Base-by-base conservation (phyloP, 2,113 vertebrate genomes). In the Lasiurus borealis region DNA sequence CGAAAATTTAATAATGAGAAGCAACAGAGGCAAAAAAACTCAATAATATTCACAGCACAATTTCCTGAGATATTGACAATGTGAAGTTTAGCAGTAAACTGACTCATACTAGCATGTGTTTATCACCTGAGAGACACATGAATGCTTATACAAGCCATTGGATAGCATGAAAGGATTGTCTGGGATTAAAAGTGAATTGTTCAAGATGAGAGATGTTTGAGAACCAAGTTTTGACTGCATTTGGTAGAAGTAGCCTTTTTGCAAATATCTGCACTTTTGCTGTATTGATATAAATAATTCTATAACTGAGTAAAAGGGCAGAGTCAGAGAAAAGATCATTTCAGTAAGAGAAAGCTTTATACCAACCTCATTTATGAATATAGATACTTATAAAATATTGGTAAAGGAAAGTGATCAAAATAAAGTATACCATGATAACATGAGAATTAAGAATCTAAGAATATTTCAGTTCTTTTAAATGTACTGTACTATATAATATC, bases 381-480 rank as follows among this genome's bases (percentile, higher is more conserved):
- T n/a, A 81, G 16, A 5, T 93, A 19, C 23, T 18, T 82, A 81
- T 48, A 75, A 96, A 84, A 92, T 92, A 44, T 21, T 64, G 57
- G 25, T 75, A 80, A 50, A 84, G 23, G 59, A 40, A 85, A 62
- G 29, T 5, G 44, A 85, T 64, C 69, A 48, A 59, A 75, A 71
- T 31, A 75, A 2, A 66, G 21, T 46, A 34, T 25, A 48, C 34
- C 8, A 16, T 88, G 46, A 31, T 13, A 21, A 81, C 19, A 2
- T 76, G 44, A 80, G 83, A 88, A 25, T 23, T 25, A 69, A 46
- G 19, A 87, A 44, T 78, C 1, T 92, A 80, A 86, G 66, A 10
- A 40, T 69, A 12, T 83, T 86, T 85, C 25, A 54, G 25, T 92
- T 86, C 80, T 94, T 86, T 82, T 68, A 89, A 92, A 19, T 77